Conservation (phyloP, 2,888 invertebrate genomes). For the Drosophila eohydei region DNA sequence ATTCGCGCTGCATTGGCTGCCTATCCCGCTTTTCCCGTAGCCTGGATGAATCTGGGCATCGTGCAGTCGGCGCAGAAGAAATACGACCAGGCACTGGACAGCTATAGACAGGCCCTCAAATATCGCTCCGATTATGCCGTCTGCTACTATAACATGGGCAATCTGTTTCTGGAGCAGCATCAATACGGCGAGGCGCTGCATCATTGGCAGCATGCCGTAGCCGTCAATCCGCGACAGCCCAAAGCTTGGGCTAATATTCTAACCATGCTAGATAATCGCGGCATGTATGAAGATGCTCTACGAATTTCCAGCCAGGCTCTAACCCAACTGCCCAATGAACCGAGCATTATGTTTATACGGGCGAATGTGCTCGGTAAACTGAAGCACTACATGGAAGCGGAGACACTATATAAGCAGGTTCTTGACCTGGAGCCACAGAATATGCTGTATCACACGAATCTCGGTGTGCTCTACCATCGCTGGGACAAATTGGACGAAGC, state of each 20-base stretch:
- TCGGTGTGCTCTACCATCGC: slow-evolving; percentile 97
- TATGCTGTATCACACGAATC: slow-evolving; percentile 94
- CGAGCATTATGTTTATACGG: slow-evolving; percentile 93
- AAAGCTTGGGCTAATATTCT: slow-evolving; percentile 97
- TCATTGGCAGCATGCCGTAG: slow-evolving; percentile 93
- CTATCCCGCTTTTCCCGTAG: slow-evolving; percentile 93
- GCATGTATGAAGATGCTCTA: slow-evolving; percentile 89
- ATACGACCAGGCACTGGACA: slow-evolving; percentile 89
- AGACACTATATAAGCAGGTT: slow-evolving; percentile 91
- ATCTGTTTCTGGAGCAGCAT: slow-evolving; percentile 94
- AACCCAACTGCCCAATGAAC: slow-evolving; percentile 89
- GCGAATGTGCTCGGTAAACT: slow-evolving; percentile 95
- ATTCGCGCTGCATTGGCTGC: slow-evolving; percentile 90
- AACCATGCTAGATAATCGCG: slow-evolving; percentile 92
- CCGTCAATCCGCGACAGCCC: slow-evolving; percentile 90
- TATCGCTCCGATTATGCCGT: slow-evolving; percentile 94
- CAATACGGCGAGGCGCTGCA: slow-evolving; percentile 90
- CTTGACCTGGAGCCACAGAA: slow-evolving; percentile 89
- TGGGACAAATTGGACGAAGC: slow-evolving; percentile 93
- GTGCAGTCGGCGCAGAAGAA: slow-evolving; percentile 91
- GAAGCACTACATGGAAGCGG: slow-evolving; percentile 91
- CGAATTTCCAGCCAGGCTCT: slow-evolving; percentile 90
- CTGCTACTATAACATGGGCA: slow-evolving; percentile 97
- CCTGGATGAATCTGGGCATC: slow-evolving; percentile 99
- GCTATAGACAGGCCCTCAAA: slow-evolving; percentile 92